Evolutionary conservation across 2,113 vertebrate genomes (phyloP).

Genomic region (Morone chrysops): DNA sequence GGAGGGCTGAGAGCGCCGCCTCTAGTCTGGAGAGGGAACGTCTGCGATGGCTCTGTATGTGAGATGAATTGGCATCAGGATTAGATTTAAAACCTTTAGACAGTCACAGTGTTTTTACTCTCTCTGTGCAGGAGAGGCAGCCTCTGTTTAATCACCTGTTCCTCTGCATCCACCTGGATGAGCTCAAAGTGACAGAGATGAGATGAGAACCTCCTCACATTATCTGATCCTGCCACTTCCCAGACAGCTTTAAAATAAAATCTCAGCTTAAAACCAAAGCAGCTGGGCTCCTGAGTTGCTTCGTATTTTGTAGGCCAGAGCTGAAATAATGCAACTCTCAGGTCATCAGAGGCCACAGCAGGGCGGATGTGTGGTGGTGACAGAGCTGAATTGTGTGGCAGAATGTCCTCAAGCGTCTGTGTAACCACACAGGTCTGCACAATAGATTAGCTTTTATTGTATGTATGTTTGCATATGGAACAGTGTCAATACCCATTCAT

Average conservation of each 20-base stretch:
- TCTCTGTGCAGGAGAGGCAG: background rate
- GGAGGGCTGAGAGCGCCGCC: slow-evolving; percentile 62
- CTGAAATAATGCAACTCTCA: background rate
- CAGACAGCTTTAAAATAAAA: slow-evolving; percentile 36
- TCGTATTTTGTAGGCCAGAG: background rate
- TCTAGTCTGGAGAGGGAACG: slow-evolving; percentile 41
- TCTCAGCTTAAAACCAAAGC: background rate
- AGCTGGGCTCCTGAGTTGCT: background rate
- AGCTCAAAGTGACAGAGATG: slow-evolving; percentile 16
- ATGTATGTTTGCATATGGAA: slow-evolving; percentile 28
- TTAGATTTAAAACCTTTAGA: background rate
- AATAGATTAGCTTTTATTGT: slow-evolving; percentile 25
- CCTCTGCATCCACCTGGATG: background rate
- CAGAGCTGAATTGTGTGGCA: slow-evolving; percentile 13
- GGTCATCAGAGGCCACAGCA: slow-evolving; percentile 16
- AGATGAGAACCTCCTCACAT: slow-evolving; percentile 42
- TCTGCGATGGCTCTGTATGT: background rate
- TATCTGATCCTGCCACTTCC: slow-evolving; percentile 27
- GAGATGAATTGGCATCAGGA: background rate
- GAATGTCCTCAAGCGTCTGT: slow-evolving; percentile 21
- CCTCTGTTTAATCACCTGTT: slow-evolving; percentile 12
- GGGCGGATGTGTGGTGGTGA: slow-evolving; percentile 1
- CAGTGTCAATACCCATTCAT: slow-evolving; percentile 34
- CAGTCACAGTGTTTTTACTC: background rate
- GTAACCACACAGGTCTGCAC: slow-evolving; percentile 19